Conservation (phyloP, 2,797 vertebrate genomes). For the Okamejei kenojei region DNA sequence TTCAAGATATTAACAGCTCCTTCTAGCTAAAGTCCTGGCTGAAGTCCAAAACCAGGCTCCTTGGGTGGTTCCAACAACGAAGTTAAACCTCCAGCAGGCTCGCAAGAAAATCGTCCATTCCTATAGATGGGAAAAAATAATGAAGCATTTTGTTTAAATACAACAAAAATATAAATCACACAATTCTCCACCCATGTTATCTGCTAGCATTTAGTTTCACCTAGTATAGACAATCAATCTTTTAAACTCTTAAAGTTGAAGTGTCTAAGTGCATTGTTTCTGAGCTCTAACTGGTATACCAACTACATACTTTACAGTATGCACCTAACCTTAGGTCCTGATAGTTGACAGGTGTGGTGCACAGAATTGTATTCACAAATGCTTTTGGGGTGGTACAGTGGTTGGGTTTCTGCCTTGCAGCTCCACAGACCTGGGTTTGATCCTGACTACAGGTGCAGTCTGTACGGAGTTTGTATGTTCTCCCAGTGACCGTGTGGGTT, state of each 20-base stretch:
- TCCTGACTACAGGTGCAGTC: too few relatives aligned
- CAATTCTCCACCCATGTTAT: not conserved
- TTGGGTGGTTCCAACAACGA: conserved; percentile 81
- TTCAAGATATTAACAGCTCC: not conserved
- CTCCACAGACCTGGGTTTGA: too few relatives aligned
- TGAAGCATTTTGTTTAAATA: conserved; percentile 3
- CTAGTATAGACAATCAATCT: not conserved
- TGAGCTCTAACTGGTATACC: not conserved
- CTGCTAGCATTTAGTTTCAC: not conserved
- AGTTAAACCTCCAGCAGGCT: conserved; percentile 87
- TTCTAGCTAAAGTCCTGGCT: conserved; percentile 68
- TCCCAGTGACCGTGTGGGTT: too few relatives aligned
- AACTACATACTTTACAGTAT: not conserved
- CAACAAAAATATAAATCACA: not conserved
- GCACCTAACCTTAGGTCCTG: not conserved
- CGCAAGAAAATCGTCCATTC: conserved; percentile 87
- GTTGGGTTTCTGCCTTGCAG: too few relatives aligned
- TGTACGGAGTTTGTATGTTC: too few relatives aligned
- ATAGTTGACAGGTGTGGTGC: not conserved
- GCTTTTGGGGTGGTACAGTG: not conserved
- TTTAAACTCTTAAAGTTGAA: not conserved
- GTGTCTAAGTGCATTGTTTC: not conserved
- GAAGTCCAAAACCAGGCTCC: conserved; percentile 86
- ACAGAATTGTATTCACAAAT: not conserved
- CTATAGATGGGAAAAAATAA: conserved; percentile 54